phyloP scores from a whole-genome alignment of 2,797 vertebrate genomes.

The Pseudopleuronectes americanus region DNA sequence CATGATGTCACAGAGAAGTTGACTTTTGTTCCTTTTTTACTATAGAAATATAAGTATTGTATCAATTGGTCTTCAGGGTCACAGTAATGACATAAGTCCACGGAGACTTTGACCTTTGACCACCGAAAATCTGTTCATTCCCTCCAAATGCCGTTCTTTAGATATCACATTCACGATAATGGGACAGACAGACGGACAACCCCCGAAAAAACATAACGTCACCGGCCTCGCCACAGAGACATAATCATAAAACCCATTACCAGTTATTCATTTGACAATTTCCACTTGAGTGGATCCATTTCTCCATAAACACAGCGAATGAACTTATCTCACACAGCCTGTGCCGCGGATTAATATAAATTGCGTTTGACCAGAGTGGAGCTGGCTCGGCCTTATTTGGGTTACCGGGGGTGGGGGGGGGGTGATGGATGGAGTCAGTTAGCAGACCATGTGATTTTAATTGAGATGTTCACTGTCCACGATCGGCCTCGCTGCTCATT shows the following conservation, averaged over 20 bases:
- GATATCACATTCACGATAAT: neutral
- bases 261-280: constrained; percentile 33
- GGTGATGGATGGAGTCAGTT: constrained; percentile 67
- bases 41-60: no score
- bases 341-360: constrained; percentile 51
- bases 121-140: neutral
- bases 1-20: no score
- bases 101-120: neutral
- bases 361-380: constrained; percentile 45
- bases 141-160: neutral
- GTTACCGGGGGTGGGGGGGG: constrained; percentile 33
- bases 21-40: no score
- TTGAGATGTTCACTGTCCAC: constrained; percentile 67
- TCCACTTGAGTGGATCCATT: constrained; percentile 37
- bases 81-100: no score
- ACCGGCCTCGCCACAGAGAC: neutral
- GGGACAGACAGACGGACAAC: neutral
- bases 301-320: constrained; percentile 41
- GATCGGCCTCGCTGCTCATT: constrained; percentile 43
- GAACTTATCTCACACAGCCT: constrained; percentile 29
- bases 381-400: constrained; percentile 39
- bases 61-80: no score
- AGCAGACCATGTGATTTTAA: constrained; percentile 66
- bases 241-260: constrained; percentile 35
- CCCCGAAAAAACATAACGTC: neutral